Conservation (phyloP, 2,888 invertebrate genomes). For the Diarsia dahlii region DNA sequence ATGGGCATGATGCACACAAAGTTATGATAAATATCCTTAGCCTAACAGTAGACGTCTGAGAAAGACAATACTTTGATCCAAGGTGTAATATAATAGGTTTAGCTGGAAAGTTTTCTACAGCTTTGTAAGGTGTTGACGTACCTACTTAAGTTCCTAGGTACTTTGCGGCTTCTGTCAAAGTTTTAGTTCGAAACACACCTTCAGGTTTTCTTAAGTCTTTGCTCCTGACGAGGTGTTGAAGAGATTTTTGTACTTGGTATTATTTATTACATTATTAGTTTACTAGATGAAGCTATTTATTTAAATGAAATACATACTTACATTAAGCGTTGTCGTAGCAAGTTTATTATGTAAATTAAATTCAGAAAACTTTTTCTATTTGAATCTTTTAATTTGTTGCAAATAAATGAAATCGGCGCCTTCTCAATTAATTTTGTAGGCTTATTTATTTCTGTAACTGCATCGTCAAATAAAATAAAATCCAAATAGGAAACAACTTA, state of each 20-base stretch:
- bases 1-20: slow-evolving; percentile 8
- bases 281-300: too few species aligned
- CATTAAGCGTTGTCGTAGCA: not conserved
- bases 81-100: slow-evolving; percentile 23
- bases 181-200: slow-evolving; percentile 34
- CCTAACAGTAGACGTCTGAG: slow-evolving; percentile 26
- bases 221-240: not conserved
- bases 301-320: too few species aligned
- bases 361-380: too few species aligned
- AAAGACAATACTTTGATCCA: slow-evolving; percentile 13
- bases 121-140: slow-evolving; percentile 38
- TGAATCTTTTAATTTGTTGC: too few species aligned
- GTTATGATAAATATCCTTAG: not conserved
- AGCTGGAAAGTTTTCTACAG: slow-evolving; percentile 31
- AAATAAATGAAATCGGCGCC: not conserved
- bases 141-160: slow-evolving; percentile 15
- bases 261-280: not conserved
- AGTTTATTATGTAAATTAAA: too few species aligned
- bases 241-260: not conserved
- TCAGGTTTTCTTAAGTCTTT: not conserved
- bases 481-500: not conserved
- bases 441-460: not conserved
- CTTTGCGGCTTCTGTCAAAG: slow-evolving; percentile 19
- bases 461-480: not conserved
- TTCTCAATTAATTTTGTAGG: not conserved